Evolutionary conservation across 1,140 invertebrate species (phyloP), one percentile per base, ranked within the genome.

Genomic region (Plectrocnemia conspersa): DNA sequence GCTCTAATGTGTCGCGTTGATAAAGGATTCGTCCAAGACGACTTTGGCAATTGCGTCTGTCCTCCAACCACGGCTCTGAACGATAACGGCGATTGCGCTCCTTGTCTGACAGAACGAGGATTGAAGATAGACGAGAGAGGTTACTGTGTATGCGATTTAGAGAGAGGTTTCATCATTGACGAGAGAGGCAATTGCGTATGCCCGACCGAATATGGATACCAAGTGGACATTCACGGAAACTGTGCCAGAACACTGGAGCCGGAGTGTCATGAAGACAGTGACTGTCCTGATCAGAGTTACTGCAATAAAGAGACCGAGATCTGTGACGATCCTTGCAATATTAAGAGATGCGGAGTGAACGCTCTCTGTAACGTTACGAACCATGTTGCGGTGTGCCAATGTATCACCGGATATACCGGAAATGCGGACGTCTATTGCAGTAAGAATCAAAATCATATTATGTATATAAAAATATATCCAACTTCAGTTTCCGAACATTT

Each of bases 131-230:
- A 89, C 56, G 79, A 83, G 23, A 76, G 82, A 38, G 89, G 89
- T 5, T 80, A 82, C 13, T 93, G 89, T 61, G 82, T 90, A 0
- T 93, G 89, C 64, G 87, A 84, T 27, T 64, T 87, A 3, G 83
- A 85, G 47, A 80, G 83, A 52, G 88, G 88, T 16, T 79, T 86
- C 61, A 82, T 84, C 9, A 81, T 86, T 23, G 84, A 87, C 52
- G 85, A 86, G 35, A 74, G 82, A 15, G 85, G 85, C n/a, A 79
- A 79, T 48, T 95, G 91, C 67, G 80, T 86, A 3, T 91, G 88
- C 66, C 84, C 85, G 1, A 72, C 73, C 1, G 79, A 84, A 49
- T 78, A 82, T 57, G 87, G 87, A 22, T 90, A 88, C 62, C 70
- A 71, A 15, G 68, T 88, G 1, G 82, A 86, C 24, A 59, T 67